A percentile compares a stretch with the other conserved stretches of the same genome.
phyloP scores from a whole-genome alignment of 53 echinoderm and acorn worm genomes.

The Pentamera pediparva region DNA sequence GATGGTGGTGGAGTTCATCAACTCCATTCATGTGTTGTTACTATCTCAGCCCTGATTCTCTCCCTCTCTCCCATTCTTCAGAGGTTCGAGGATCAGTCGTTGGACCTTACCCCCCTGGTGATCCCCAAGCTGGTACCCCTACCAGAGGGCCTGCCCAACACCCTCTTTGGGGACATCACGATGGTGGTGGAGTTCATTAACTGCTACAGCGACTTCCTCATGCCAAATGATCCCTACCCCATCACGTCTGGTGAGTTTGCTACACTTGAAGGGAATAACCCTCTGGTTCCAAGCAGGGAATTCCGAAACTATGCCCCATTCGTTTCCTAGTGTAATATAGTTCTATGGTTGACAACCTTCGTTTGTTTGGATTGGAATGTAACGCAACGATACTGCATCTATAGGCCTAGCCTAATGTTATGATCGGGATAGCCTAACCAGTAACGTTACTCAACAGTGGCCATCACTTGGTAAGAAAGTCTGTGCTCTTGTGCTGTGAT shows the following conservation, averaged over 20 bases:
- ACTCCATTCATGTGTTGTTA: neutral
- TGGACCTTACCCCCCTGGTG: slow-evolving; percentile 53
- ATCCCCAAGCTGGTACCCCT: slow-evolving; percentile 77
- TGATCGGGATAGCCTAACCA: too few species aligned
- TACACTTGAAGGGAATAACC: neutral
- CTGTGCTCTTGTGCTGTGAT: too few species aligned
- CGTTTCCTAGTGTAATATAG: neutral
- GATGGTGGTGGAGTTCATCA: slow-evolving; percentile 80
- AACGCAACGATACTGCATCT: neutral
- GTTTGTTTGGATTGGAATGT: neutral
- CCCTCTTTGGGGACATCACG: slow-evolving; percentile 85
- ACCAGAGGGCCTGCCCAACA: slow-evolving; percentile 88
- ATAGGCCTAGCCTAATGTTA: neutral
- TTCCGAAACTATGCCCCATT: too few species aligned
- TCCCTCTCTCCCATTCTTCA: slow-evolving; percentile 3
- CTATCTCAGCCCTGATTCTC: neutral
- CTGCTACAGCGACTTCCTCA: slow-evolving; percentile 77
- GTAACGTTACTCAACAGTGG: too few species aligned
- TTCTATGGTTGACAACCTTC: too few species aligned
- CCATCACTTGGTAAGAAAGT: too few species aligned
- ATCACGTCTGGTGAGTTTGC: slow-evolving; percentile 65
- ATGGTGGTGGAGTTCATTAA: slow-evolving; percentile 93
- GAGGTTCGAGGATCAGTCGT: slow-evolving; percentile 87
- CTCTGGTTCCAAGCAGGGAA: too few species aligned
- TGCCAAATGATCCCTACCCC: slow-evolving; percentile 95